Base-by-base conservation (phyloP, 2,113 vertebrate genomes). In the Hydrochoerus hydrochaeris region DNA sequence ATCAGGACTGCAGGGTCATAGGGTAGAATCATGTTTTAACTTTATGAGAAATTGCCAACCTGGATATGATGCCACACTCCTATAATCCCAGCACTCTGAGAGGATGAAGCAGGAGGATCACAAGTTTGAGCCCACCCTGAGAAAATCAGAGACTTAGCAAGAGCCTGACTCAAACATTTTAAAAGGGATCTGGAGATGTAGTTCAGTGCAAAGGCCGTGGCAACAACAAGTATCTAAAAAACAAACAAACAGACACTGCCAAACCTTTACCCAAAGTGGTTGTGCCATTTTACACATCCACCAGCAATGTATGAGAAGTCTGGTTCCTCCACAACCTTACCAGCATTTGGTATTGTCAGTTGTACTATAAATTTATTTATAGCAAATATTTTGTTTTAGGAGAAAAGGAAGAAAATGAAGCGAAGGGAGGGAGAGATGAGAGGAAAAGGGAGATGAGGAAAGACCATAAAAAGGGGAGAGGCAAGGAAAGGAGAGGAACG, bases 311-410 rank as follows among this genome's bases (percentile, higher is more conserved):
- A 7, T 49, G 38, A 86, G 80, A 69, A 41, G 71, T 44, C 16
- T 77, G 69, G 58, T 81, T 85, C 41, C 7, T 90, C 63, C 85
- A 84, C 14, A 26, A 63, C 5, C 7, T 78, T 86, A 28, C 9
- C 69, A 58, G 69, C 57, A 60, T 35, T 58, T 92, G 63, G 38
- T 63, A 65, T 73, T 91, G 35, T 73, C 52, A 46, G 17, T 85
- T 2, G 16, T 91, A 49, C 57, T 58, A 84, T 60, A 75, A 84
- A 73, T 60, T 86, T 78, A 65, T 52, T 84, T 82, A 62, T 71
- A 88, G 54, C 3, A 85, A 62, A 78, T 46, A 58, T 88, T 92
- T 96, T 49, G 13, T 84, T 85, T 90, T 67, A 60, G 38, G 84
- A 85, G 28, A 30, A 85, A 24, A 73, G 49, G 78, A 49, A 41